Evolutionary conservation across 30 jellyfish, hydroid and myxozoan species (phyloP).

Genomic region (Turritopsis dohrnii): DNA sequence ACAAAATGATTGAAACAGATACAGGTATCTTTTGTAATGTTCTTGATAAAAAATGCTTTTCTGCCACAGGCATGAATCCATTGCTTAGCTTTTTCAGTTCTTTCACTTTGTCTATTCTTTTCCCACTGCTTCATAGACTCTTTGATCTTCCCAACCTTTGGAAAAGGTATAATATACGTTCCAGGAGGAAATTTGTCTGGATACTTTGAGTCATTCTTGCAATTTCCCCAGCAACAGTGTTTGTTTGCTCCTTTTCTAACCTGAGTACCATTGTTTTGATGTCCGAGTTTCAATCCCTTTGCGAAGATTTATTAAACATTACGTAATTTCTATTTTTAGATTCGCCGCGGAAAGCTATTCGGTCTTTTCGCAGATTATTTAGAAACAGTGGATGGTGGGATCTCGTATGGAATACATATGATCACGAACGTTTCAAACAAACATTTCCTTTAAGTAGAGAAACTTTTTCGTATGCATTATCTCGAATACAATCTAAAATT

Average conservation of each 20-base stretch:
- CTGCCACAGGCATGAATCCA: slow-evolving; percentile 18
- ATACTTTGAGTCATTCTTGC: slow-evolving; percentile 40
- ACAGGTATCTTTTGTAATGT: slow-evolving; percentile 17
- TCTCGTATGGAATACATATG: too few species aligned
- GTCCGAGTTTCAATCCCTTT: background rate
- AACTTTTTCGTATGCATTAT: too few species aligned
- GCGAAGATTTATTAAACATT: background rate
- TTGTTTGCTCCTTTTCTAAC: slow-evolving; percentile 28
- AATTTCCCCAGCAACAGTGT: slow-evolving; percentile 57
- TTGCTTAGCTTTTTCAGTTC: background rate
- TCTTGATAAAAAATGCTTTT: background rate
- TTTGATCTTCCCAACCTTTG: slow-evolving; percentile 40
- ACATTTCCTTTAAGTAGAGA: too few species aligned
- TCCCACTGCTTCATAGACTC: slow-evolving; percentile 50
- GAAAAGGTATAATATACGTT: slow-evolving; percentile 31
- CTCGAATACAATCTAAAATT: too few species aligned
- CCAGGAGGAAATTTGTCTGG: slow-evolving; percentile 48
- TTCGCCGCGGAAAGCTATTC: background rate
- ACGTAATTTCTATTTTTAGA: background rate
- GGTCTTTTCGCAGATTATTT: too few species aligned
- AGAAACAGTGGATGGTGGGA: too few species aligned
- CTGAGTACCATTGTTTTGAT: background rate
- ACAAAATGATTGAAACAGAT: slow-evolving; percentile 20
- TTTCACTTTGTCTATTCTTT: slow-evolving; percentile 2
- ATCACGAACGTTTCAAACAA: too few species aligned